Evolutionary conservation across 2,113 vertebrate species (phyloP), one percentile per base, ranked within the genome.

Genomic region (Dipodomys spectabilis): DNA sequence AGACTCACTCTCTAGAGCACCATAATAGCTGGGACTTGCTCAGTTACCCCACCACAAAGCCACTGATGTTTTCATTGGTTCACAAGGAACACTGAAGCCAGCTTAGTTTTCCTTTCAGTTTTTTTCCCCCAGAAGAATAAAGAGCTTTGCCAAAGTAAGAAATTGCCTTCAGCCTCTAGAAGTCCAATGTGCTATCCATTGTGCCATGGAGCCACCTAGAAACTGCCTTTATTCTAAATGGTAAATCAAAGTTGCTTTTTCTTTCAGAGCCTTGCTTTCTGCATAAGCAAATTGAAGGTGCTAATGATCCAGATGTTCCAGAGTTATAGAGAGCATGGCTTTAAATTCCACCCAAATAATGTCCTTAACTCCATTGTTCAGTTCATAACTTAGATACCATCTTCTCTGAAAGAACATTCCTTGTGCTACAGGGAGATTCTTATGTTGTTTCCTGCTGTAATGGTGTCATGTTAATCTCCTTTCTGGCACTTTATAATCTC

Each of bases 71-170:
- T 71, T 89, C 16, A 10, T 60, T 64, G 27, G 35, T n/a, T 64
- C 73, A 27, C 12, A 75, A 53, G 57, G 89, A 92, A 90, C 79
- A 78, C 93, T 83, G 92, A 92, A 95, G 89, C 93, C 78, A 25
- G 77, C 53, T 1, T 39, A 2, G 25, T 62, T 67, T 90, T 77
- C 57, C 74, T 82, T 22, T 30, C n/a, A 4, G 22, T 0, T 1
- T 57, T 57, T 60, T 44, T n/a, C 32, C 74, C 86, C 39, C 25
- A 22, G 82, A 62, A 80, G 69, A 87, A 79, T 30, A 22, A 57
- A 77, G 73, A 78, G 86, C 77, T 83, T 79, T 57, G 78, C 44
- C 64, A 81, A 78, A 53, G 25, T 53, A 22, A 69, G 75, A 67
- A 49, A n/a, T 23, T 19, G 60, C 39, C 39, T 39, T 39, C 39